Percentiles rank a stretch among this genome's conserved stretches.
phyloP scores from a whole-genome alignment of 2,113 vertebrate genomes.

The Stictonetta naevosa region DNA sequence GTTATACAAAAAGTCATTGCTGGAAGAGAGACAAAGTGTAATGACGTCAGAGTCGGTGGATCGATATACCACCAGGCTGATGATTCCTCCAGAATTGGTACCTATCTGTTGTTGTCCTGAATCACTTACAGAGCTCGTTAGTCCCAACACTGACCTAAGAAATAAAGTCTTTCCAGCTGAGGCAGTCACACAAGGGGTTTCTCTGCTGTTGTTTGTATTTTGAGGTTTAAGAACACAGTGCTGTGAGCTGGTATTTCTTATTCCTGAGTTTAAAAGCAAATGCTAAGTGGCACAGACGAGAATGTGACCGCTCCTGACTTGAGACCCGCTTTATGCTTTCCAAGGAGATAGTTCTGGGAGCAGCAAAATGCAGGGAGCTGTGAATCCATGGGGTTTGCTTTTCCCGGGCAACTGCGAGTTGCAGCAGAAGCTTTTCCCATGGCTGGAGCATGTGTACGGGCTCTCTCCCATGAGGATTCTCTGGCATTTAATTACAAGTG shows the following conservation, averaged over 20 bases:
- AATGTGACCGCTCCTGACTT: background rate
- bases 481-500: background rate
- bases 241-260: background rate
- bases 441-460: background rate
- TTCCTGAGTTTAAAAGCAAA: background rate
- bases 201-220: background rate
- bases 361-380: background rate
- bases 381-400: background rate
- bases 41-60: background rate
- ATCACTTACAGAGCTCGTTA: background rate
- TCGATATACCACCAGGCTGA: background rate
- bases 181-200: background rate
- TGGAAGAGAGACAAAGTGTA: background rate
- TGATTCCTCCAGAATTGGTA: background rate
- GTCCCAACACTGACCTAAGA: fast-evolving
- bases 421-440: background rate
- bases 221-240: background rate
- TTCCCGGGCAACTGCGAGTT: background rate
- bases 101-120: background rate
- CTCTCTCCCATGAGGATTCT: background rate
- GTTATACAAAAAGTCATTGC: background rate
- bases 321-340: background rate
- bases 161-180: background rate
- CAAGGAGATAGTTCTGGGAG: background rate
- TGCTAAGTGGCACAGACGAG: background rate